A percentile compares a stretch with the other conserved stretches of the same genome.
These are phyloP conservation scores for Morone chrysops DNA, from an alignment of 2,113 vertebrate species.

Conservation along the genomic window DNA sequence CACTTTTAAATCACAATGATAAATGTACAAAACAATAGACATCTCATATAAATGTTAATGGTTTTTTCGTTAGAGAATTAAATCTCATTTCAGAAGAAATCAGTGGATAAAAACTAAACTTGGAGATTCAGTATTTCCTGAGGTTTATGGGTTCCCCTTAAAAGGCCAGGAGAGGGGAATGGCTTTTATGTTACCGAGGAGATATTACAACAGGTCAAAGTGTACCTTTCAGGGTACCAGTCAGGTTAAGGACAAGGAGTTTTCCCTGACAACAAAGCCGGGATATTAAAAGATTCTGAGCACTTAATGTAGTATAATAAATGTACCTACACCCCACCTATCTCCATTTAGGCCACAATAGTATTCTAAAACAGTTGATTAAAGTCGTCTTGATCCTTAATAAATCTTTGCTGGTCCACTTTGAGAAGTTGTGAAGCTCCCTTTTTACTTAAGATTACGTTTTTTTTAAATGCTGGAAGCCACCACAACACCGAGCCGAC, in stretches of 20 bases:
- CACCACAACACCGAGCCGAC: constrained; percentile 65
- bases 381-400: constrained; percentile 63
- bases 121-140: constrained; percentile 87
- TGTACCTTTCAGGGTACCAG: constrained; percentile 74
- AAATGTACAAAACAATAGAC: constrained; percentile 90
- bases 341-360: constrained; percentile 73
- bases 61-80: constrained; percentile 79
- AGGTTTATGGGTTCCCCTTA: constrained; percentile 88
- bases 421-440: constrained; percentile 82
- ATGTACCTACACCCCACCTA: constrained; percentile 49
- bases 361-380: constrained; percentile 66
- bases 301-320: constrained; percentile 72
- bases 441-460: constrained; percentile 68
- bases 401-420: constrained; percentile 79
- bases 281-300: constrained; percentile 71
- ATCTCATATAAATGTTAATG: constrained; percentile 87
- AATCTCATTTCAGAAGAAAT: constrained; percentile 76
- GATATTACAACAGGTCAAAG: constrained; percentile 84
- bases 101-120: constrained; percentile 79
- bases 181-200: constrained; percentile 85
- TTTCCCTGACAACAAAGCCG: constrained; percentile 58
- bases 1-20: constrained; percentile 97
- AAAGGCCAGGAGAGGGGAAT: constrained; percentile 85
- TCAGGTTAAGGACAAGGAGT: constrained; percentile 67
- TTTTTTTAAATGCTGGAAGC: constrained; percentile 69